Base-by-base conservation (phyloP, 2,797 vertebrate species). In the Sebastes ruberrimus region DNA sequence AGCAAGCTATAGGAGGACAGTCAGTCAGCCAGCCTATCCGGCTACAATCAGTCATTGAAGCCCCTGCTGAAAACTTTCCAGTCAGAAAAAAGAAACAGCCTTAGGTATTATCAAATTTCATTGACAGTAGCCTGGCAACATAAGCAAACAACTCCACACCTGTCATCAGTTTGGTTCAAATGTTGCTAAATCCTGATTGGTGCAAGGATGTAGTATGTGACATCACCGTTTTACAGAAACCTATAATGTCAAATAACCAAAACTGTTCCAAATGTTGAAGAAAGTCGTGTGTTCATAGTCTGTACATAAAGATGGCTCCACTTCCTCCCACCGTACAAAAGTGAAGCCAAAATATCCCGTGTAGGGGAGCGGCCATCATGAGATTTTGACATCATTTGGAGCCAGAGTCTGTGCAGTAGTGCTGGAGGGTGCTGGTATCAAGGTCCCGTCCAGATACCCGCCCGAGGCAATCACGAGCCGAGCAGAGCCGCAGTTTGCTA, bases 31-130 rank as follows among this genome's bases (percentile, higher is more conserved):
- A 63, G 18, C 20, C 25, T 10, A 57, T 57, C 76, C 63, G 64
- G 78, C 75, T 66, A 70, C 77, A 74, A 42, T 56, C 68, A 53
- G 20, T 59, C 80, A 63, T 57, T 67, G 2, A 64, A 27, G 30
- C 56, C 14, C 5, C 30, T 23, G 10, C 25, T 35, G 16, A 32
- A 78, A 79, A 46, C 35, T 62, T 49, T 18, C 2, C 6, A 14
- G 6, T 14, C 10, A 27, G 55, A 57, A 25, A 25, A 57, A 57
- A 53, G 49, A n/a, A 7, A 13, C 53, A 22, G 52, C 23, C 11
- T 25, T 1, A 25, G 55, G 0, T 25, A 56, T 56, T 25, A 25
- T 30, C 27, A 2, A 8, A 63, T 28, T 18, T 28, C 2, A 30
- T 53, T 76, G 10, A 69, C 27, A 61, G 65, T 10, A 38, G 10